Evolutionary conservation across 1,140 invertebrate species (phyloP), one percentile per base, ranked within the genome.

Genomic region (Drosophila bocqueti): DNA sequence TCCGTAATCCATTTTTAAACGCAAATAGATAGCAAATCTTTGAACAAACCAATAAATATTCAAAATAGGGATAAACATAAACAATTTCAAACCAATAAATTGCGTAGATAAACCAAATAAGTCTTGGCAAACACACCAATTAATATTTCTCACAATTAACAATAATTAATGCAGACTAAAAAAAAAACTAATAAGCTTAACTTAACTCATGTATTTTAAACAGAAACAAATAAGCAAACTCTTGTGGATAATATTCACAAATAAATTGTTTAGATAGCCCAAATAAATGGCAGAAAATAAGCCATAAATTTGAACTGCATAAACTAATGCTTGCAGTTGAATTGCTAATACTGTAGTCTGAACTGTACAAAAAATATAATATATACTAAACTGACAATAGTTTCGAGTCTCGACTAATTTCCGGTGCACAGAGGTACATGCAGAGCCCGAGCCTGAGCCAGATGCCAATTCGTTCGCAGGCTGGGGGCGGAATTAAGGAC

Each of bases 381-480:
- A 46, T 36, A n/a, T 31, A n/a, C 38, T 49, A 13, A 42, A 52
- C 43, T 67, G 66, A 61, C 46, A 50, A 66, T 71, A 68, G 63
- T 52, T 68, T 36, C 6, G 8, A 71, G 49, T 29, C 49, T 36
- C 40, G 40, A 71, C 63, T 71, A 71, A 71, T 71, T 71, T 71
- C 67, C 67, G 67, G 67, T 71, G 31, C 49, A 46, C n/a, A 36
- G 24, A 46, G 64, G 34, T 52, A 46, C 47, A 46, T 4, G 38
- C 47, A 18, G 15, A 36, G 36, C 3, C 5, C 15, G 5, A 29
- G 34, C 49, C 63, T n/a, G 26, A 38, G 46, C 40, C 67, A 71
- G 67, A 71, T 71, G 67, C 67, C 67, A 40, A 68, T 68, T 71
- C 63, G 11, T 45, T 54, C 15, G 42, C 10, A 45, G 29, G 5